Base-by-base conservation (phyloP, 2,113 vertebrate genomes). In the Panthera uncia region DNA sequence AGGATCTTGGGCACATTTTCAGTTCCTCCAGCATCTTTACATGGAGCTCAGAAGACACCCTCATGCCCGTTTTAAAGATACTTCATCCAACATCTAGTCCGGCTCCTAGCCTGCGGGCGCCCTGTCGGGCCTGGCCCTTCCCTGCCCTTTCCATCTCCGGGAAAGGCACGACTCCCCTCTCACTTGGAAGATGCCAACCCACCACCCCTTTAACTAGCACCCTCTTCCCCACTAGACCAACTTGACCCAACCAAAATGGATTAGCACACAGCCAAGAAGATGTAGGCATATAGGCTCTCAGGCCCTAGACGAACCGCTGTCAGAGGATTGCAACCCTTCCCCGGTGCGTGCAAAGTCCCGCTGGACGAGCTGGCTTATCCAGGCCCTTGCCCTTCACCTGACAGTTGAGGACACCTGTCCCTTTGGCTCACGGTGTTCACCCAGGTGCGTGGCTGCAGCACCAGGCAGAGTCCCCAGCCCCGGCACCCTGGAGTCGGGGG, bases 391-490 rank as follows among this genome's bases (percentile, higher is more conserved):
- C 45, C 36, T 85, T 85, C 57, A 1, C 14, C 11, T 12, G 13
- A 71, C 79, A 68, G 63, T 3, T 0, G 16, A 91, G n/a, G 55
- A 41, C 18, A 36, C 82, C 12, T 38, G 41, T 19, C 48, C 41
- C 66, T 84, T 19, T n/a, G 63, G 52, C 82, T 33, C 13, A 71
- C 0, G 0, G 16, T 16, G 19, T 10, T 71, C 87, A 25, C 0
- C 0, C 3, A 0, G 18, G 31, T 21, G 23, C 1, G 0, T 4
- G 36, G 38, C 50, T 31, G 13, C 2, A 21, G 52, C 14, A 0
- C 25, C 85, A 73, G 33, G 38, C 57, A 10, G 38, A 61, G 61
- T 27, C 11, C n/a, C 31, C 33, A 5, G 16, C 55, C 16, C 36
- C 38, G 27, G 50, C 4, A 18, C 36, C 63, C 52, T 78, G 45